phyloP scores from a whole-genome alignment of 2,113 vertebrate species.

The Ascaphus truei region DNA sequence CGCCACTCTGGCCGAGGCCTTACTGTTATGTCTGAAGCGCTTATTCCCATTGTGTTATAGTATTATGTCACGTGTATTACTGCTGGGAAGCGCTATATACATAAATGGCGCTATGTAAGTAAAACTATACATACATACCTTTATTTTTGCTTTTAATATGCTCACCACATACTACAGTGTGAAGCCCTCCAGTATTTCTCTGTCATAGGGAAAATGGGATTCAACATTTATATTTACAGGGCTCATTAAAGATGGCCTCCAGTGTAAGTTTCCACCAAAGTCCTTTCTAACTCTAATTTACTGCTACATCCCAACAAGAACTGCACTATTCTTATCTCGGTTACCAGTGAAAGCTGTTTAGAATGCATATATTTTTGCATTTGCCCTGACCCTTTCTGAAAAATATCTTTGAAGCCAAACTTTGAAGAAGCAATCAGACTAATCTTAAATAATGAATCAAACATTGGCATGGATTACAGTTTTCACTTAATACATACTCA shows the following conservation, averaged over 20 bases:
- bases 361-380: background rate
- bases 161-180: constrained; percentile 5
- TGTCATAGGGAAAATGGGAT: constrained; percentile 18
- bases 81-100: too few relatives aligned
- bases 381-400: background rate
- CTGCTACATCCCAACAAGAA: background rate
- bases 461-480: background rate
- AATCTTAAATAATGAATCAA: constrained; percentile 27
- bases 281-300: constrained; percentile 26
- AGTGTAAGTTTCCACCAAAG: constrained; percentile 13
- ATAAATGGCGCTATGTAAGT: too few relatives aligned
- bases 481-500: constrained; percentile 1
- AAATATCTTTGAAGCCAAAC: constrained; percentile 2
- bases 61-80: too few relatives aligned
- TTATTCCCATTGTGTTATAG: too few relatives aligned
- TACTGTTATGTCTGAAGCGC: too few relatives aligned
- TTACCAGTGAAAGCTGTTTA: background rate
- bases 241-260: constrained; percentile 32
- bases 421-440: background rate
- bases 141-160: constrained; percentile 25
- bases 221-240: constrained; percentile 25
- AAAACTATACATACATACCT: too few relatives aligned
- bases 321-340: background rate
- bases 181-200: constrained; percentile 17
- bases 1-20: too few relatives aligned